A percentile compares a stretch with the other conserved stretches of the same genome.
These are phyloP conservation scores for Nezara viridula DNA, from an alignment of 2,888 invertebrate genomes.

Conservation along the genomic window DNA sequence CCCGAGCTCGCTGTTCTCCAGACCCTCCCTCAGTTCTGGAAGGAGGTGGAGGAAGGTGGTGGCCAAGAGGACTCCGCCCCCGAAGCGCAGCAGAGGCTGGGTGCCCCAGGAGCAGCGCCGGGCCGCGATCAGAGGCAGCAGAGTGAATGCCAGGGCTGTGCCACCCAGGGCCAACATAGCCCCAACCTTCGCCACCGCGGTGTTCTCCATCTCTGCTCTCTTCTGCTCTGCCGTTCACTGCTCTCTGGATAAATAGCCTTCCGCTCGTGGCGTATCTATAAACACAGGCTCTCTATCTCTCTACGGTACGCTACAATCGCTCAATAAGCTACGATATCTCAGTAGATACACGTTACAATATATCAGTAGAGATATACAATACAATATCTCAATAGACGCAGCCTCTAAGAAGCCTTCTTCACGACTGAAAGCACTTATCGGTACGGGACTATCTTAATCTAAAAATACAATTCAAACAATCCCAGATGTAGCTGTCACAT, in stretches of 20 bases:
- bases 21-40: slow-evolving; percentile 75
- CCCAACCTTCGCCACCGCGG: neutral
- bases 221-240: neutral
- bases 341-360: no score
- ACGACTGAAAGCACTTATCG: neutral
- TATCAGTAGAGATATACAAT: neutral
- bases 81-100: slow-evolving; percentile 73
- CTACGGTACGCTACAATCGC: neutral
- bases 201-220: slow-evolving; percentile 9
- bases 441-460: neutral
- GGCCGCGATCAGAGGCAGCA: neutral
- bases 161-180: neutral
- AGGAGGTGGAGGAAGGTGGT: slow-evolving; percentile 77
- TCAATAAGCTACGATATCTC: neutral
- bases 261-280: slow-evolving; percentile 23
- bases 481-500: neutral
- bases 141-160: neutral
- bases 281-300: neutral
- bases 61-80: slow-evolving; percentile 77
- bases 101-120: neutral
- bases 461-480: neutral
- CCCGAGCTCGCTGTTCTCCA: slow-evolving; percentile 68
- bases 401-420: neutral
- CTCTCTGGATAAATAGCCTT: neutral
- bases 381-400: neutral